phyloP scores from a whole-genome alignment of 1,140 invertebrate genomes.

The Ephestia elutella region DNA sequence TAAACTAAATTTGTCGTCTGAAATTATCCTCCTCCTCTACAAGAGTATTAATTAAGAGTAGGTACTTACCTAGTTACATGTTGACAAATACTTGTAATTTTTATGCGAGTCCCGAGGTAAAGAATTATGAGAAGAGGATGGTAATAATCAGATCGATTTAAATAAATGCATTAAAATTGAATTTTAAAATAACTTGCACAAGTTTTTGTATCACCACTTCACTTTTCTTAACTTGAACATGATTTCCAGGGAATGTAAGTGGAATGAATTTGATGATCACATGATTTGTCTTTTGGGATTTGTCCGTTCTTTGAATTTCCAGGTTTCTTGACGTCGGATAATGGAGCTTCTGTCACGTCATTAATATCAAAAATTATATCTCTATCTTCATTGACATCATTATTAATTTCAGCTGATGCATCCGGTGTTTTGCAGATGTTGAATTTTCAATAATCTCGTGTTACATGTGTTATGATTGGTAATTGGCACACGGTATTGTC shows the following conservation, averaged over 20 bases:
- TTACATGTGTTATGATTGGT: slow-evolving; percentile 6
- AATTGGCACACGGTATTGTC: slow-evolving; percentile 15
- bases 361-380: slow-evolving; percentile 40
- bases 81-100: too few species aligned
- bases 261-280: slow-evolving; percentile 65
- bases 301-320: slow-evolving; percentile 52
- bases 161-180: slow-evolving; percentile 56
- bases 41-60: too few species aligned
- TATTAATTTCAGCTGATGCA: slow-evolving; percentile 61
- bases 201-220: slow-evolving; percentile 67
- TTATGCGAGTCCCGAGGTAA: too few species aligned
- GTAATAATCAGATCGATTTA: slow-evolving; percentile 43
- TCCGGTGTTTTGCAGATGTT: slow-evolving; percentile 63
- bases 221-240: slow-evolving; percentile 51
- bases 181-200: slow-evolving; percentile 62
- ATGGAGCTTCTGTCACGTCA: slow-evolving; percentile 63
- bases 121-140: slow-evolving; percentile 21
- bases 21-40: slow-evolving; percentile 27
- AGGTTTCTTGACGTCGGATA: slow-evolving; percentile 62
- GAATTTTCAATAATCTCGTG: slow-evolving; percentile 35
- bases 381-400: slow-evolving; percentile 45
- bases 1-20: slow-evolving; percentile 50
- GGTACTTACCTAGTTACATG: too few species aligned
- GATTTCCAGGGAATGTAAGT: slow-evolving; percentile 64
- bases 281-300: slow-evolving; percentile 40